Conservation (phyloP, 1,140 invertebrate species). For the Bursaphelenchus mucronatus region DNA sequence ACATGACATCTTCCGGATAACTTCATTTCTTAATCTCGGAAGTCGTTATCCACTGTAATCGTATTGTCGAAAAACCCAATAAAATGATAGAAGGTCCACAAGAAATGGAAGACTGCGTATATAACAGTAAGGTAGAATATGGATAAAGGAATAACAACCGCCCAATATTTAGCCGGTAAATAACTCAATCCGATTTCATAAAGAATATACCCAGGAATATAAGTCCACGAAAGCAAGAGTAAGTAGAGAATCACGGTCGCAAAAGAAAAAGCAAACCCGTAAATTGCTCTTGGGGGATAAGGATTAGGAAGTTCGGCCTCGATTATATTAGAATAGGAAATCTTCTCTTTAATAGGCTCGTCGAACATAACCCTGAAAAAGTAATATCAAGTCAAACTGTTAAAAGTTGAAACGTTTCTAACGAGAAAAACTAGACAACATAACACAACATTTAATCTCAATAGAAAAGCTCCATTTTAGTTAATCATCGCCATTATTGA, state of each 20-base stretch:
- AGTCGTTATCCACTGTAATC: slow-evolving; percentile 37
- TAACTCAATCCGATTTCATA: slow-evolving; percentile 35
- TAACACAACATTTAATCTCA: too few species aligned
- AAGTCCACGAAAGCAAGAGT: slow-evolving; percentile 34
- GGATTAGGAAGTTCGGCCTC: slow-evolving; percentile 38
- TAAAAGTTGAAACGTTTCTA: too few species aligned
- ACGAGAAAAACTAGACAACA: too few species aligned
- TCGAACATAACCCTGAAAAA: too few species aligned
- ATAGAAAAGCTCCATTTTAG: too few species aligned
- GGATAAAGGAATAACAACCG: slow-evolving; percentile 33
- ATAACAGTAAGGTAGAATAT: slow-evolving; percentile 31
- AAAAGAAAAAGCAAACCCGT: slow-evolving; percentile 44
- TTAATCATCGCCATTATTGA: too few species aligned
- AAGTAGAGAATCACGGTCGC: slow-evolving; percentile 38
- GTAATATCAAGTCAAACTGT: slow-evolving; percentile 55
- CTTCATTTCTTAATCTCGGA: slow-evolving; percentile 22
- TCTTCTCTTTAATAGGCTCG: too few species aligned
- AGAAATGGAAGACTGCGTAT: slow-evolving; percentile 43
- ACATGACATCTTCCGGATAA: slow-evolving; percentile 13
- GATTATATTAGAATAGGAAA: not conserved
- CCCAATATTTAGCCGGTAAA: slow-evolving; percentile 49
- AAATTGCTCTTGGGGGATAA: slow-evolving; percentile 35
- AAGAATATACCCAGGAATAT: slow-evolving; percentile 39
- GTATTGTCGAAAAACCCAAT: slow-evolving; percentile 29
- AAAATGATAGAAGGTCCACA: slow-evolving; percentile 34